Percentiles rank a stretch among this genome's conserved stretches.
These are phyloP conservation scores for Bombyx mandarina DNA, from an alignment of 1,140 invertebrate genomes.

Conservation along the genomic window DNA sequence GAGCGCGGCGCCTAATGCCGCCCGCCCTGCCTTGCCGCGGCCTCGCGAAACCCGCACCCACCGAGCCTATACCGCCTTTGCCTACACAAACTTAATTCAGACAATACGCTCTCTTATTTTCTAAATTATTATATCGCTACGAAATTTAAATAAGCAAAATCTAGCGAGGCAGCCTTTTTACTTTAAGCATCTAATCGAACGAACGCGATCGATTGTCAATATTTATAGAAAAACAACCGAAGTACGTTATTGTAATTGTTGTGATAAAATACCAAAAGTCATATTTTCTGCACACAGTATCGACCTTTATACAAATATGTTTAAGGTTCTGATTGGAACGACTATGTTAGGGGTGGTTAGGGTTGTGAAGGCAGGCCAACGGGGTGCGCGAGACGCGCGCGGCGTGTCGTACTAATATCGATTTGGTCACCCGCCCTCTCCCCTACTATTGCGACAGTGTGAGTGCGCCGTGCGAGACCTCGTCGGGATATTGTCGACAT, in stretches of 20 bases:
- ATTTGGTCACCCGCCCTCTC: conserved; percentile 62
- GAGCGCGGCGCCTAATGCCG: conserved; percentile 65
- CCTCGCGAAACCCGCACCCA: conserved; percentile 21
- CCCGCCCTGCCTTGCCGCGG: conserved; percentile 50
- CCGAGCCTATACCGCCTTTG: conserved; percentile 24
- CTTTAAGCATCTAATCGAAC: conserved; percentile 12
- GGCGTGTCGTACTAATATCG: conserved; percentile 62
- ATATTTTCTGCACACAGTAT: conserved; percentile 16
- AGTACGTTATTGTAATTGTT: no score
- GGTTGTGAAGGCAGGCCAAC: conserved; percentile 41
- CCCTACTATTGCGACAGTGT: conserved; percentile 61
- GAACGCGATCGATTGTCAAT: conserved; percentile 11
- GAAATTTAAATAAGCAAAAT: not conserved
- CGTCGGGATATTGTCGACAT: conserved; percentile 36
- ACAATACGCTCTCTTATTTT: no score
- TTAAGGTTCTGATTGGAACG: conserved; percentile 57
- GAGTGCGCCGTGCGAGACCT: conserved; percentile 57
- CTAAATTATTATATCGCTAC: no score
- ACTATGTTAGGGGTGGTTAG: conserved; percentile 62
- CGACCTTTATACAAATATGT: conserved; percentile 42
- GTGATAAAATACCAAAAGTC: no score
- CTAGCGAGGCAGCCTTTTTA: conserved; percentile 4
- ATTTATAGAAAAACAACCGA: conserved; percentile 4
- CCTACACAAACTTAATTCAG: conserved; percentile 34
- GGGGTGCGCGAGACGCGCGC: conserved; percentile 37